These are phyloP conservation scores for Ectemnius cavifrons DNA, from an alignment of 2,888 invertebrate genomes.

Conservation along the genomic window DNA sequence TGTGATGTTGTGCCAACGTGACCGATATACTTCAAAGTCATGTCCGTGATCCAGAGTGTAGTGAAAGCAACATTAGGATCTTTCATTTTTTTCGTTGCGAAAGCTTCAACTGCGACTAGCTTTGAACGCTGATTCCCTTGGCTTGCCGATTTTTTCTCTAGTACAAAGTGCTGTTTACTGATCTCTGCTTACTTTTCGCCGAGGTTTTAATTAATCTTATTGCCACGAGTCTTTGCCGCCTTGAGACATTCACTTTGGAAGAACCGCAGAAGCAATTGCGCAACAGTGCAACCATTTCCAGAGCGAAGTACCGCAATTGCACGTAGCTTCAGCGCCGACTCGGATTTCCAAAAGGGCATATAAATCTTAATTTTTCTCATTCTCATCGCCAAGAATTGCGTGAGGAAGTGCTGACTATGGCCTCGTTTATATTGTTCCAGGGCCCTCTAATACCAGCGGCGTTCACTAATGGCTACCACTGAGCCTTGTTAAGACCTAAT, in stretches of 20 bases:
- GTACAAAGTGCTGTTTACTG: neutral
- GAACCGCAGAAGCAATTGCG: constrained; percentile 6
- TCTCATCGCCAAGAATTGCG: neutral
- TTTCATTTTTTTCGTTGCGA: constrained; percentile 36
- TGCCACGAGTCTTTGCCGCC: constrained; percentile 13
- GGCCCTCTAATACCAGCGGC: constrained; percentile 98
- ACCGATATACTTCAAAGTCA: neutral
- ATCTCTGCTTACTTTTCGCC: neutral
- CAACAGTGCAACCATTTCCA: constrained; percentile 77
- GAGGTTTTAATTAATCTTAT: constrained; percentile 2
- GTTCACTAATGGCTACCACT: constrained; percentile 99
- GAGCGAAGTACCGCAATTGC: constrained; percentile 82
- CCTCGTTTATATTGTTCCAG: constrained; percentile 82
- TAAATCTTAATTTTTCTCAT: constrained; percentile 7
- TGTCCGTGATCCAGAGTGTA: constrained; percentile 24
- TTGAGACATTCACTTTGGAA: constrained; percentile 20
- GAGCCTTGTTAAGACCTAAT: constrained; percentile 80
- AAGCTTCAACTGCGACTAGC: constrained; percentile 35
- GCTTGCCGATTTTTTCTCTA: constrained; percentile 25
- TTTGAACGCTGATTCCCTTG: constrained; percentile 34
- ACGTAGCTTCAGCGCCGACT: constrained; percentile 68
- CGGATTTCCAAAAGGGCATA: constrained; percentile 31
- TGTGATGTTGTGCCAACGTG: constrained; percentile 25
- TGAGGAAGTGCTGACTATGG: constrained; percentile 30
- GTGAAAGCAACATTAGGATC: constrained; percentile 28